These are phyloP conservation scores for Pimephales promelas DNA, from an alignment of 2,113 vertebrate genomes.

Conservation along the genomic window DNA sequence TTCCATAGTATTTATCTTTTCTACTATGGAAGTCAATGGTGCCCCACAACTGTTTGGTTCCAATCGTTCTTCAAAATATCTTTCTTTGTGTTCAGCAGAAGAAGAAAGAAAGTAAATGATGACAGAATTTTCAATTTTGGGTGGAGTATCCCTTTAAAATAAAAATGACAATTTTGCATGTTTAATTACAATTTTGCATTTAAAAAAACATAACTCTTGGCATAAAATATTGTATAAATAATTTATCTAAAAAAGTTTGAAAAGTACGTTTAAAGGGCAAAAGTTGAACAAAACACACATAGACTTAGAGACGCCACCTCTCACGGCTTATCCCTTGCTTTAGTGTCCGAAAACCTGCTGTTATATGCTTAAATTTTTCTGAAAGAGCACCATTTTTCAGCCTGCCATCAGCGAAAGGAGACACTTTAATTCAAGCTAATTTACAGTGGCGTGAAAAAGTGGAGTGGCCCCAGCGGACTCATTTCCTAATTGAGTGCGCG, in stretches of 20 bases:
- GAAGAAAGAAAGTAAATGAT: no score
- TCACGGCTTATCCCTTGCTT: neutral
- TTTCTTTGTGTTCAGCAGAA: no score
- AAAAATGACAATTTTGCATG: no score
- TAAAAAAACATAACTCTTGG: neutral
- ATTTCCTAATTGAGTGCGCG: conserved; percentile 56
- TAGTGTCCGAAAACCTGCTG: neutral
- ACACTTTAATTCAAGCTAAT: conserved; percentile 52
- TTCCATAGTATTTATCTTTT: no score
- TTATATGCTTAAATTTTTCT: neutral
- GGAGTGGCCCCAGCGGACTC: conserved; percentile 44
- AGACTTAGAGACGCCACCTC: neutral
- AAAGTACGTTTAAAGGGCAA: neutral
- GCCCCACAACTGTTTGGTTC: no score
- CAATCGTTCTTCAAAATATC: no score
- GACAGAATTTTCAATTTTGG: no score
- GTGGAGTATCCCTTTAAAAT: no score
- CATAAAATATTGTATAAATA: neutral
- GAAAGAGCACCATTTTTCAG: conserved; percentile 11
- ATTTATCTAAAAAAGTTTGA: no score
- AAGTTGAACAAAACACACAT: neutral
- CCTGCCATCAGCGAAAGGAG: conserved; percentile 34
- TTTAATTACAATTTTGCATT: no score
- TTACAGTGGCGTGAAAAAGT: conserved; percentile 49
- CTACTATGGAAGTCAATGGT: no score